These are phyloP conservation scores for Bombus affinis DNA, from an alignment of 1,140 invertebrate species.

Conservation along the genomic window DNA sequence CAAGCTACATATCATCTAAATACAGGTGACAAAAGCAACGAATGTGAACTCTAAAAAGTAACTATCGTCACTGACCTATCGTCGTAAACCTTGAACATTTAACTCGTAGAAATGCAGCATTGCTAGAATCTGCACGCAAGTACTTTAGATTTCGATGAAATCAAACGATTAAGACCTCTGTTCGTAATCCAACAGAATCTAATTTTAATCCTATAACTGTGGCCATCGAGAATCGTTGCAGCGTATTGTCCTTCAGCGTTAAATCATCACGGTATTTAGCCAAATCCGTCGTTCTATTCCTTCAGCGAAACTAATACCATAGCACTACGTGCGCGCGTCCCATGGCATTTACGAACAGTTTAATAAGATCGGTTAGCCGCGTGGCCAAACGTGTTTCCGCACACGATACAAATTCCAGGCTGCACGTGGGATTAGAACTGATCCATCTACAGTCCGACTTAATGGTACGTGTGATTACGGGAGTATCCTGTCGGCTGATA, in stretches of 20 bases:
- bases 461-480: slow-evolving; percentile 45
- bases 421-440: slow-evolving; percentile 24
- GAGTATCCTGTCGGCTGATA: slow-evolving; percentile 44
- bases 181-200: background rate
- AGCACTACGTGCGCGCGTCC: background rate
- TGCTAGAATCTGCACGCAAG: no score
- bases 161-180: background rate
- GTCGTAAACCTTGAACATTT: no score
- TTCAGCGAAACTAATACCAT: slow-evolving; percentile 1
- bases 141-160: background rate
- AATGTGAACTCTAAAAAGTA: no score
- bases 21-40: no score
- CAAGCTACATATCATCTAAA: no score
- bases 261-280: slow-evolving; percentile 8
- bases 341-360: slow-evolving; percentile 23
- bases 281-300: slow-evolving; percentile 6
- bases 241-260: background rate
- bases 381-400: background rate
- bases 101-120: no score
- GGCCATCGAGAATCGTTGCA: no score
- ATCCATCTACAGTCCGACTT: slow-evolving; percentile 33
- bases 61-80: no score
- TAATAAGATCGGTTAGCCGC: slow-evolving; percentile 37
- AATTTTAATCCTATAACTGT: background rate
- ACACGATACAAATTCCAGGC: slow-evolving; percentile 25